Evolutionary conservation across 2,797 vertebrate species (phyloP).

Genomic region (Pteropus rufus): DNA sequence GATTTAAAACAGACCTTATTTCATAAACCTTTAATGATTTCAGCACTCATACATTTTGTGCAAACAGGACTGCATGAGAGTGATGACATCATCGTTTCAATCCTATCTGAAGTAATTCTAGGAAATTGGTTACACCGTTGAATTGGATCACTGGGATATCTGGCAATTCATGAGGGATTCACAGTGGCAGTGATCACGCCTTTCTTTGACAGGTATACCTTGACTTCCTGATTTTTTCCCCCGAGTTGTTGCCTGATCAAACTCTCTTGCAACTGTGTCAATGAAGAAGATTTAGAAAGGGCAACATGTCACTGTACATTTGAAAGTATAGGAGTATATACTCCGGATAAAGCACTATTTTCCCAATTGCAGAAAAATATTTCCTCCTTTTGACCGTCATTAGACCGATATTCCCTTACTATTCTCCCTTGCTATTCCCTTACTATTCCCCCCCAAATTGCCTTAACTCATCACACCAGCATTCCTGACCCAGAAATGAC

Average conservation of each 20-base stretch:
- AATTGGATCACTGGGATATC: background rate
- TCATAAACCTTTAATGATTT: background rate
- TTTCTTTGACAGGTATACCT: background rate
- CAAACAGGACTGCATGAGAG: background rate
- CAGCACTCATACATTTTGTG: background rate
- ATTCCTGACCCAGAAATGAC: background rate
- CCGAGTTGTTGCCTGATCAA: background rate
- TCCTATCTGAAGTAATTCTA: background rate
- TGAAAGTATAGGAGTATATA: background rate
- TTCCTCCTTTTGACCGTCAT: background rate
- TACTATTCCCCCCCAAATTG: background rate
- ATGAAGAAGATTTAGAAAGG: background rate
- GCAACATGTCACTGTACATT: background rate
- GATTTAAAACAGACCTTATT: background rate
- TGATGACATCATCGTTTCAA: background rate
- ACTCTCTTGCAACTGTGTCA: background rate
- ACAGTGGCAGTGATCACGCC: background rate
- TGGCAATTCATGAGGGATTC: background rate
- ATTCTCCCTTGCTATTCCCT: background rate
- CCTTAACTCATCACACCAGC: background rate
- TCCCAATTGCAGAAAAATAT: background rate
- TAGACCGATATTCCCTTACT: background rate
- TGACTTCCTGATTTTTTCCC: background rate
- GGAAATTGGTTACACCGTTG: background rate
- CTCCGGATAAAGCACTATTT: constrained; percentile 27